Evolutionary conservation across 2,888 invertebrate genomes (phyloP), one percentile per base, ranked within the genome.

Genomic region (Cabera pusaria): DNA sequence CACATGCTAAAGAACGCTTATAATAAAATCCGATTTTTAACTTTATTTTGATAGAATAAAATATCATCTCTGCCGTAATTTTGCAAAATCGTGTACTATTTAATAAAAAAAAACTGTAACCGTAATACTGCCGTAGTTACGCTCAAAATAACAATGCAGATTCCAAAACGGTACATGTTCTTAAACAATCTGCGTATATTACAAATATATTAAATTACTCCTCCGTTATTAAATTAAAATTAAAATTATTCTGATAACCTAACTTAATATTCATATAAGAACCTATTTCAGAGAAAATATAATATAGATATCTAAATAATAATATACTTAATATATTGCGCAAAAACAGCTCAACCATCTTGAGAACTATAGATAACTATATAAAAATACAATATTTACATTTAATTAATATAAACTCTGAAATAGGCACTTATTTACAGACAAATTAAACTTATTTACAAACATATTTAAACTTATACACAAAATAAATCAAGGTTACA

Each of bases 361-460:
- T 72, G 75, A 73, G 72, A 64, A 47, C 43, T 54, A 10, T 56
- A 59, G 35, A 65, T 68, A 67, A 55, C 53, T 38, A 62, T 56
- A 54, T 60, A 68, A 72, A 72, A 74, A 72, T 73, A 75, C 72
- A 67, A 68, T 81, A 82, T 78, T 78, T 80, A 80, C 77, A 80
- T 49, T 58, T 47, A 60, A 62, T 50, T 57, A 49, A 48, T 47
- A 32, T 35, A 42, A 43, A 47, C 21, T 52, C 54, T 56, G 55
- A 52, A 51, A 57, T 54, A 43, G 53, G 53, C 49, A 61, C 56
- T 57, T 52, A n/a, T n/a, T 45, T 41, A 60, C 58, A 59, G 32
- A 3, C 2, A 12, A 27, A n/a, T 22, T 17, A 16, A 44, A 46
- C 34, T 39, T 54, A 52, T 54, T 47, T 54, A 54, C 54, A 54